Evolutionary conservation across 2,797 vertebrate genomes (phyloP).

Genomic region (Craterocephalus amniculus): DNA sequence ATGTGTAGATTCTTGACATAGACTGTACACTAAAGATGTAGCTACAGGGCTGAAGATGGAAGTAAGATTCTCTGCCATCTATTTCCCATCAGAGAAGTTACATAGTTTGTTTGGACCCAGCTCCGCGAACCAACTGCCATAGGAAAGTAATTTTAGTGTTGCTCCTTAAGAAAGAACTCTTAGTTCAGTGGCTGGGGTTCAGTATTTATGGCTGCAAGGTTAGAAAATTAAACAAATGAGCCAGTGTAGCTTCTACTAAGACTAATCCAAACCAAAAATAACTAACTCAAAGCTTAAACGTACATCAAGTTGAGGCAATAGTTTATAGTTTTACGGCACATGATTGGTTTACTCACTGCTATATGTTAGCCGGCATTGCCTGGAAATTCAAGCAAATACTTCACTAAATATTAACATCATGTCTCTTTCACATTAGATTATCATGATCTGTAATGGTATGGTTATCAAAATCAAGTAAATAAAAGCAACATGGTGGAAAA

Average conservation of each 20-base stretch:
- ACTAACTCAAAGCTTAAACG: neutral
- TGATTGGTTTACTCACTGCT: too few relatives aligned
- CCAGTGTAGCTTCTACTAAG: neutral
- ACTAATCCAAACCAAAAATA: neutral
- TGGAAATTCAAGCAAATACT: too few relatives aligned
- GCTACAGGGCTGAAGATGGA: neutral
- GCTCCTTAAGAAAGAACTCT: neutral
- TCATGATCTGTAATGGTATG: too few relatives aligned
- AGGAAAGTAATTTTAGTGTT: neutral
- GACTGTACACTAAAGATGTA: neutral
- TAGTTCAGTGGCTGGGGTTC: neutral
- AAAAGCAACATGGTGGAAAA: too few relatives aligned
- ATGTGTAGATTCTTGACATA: neutral
- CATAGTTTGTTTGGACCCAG: neutral
- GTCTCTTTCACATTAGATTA: too few relatives aligned
- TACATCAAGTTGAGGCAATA: neutral
- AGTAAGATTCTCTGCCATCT: neutral
- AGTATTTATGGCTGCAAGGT: too few relatives aligned
- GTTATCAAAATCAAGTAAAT: too few relatives aligned
- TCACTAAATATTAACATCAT: too few relatives aligned
- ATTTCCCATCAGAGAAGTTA: neutral
- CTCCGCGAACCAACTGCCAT: too few relatives aligned
- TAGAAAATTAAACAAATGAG: neutral
- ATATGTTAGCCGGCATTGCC: too few relatives aligned
- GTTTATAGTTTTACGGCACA: neutral